Conservation (phyloP, 2,888 invertebrate genomes). For the Acanthoscelides obtectus region DNA sequence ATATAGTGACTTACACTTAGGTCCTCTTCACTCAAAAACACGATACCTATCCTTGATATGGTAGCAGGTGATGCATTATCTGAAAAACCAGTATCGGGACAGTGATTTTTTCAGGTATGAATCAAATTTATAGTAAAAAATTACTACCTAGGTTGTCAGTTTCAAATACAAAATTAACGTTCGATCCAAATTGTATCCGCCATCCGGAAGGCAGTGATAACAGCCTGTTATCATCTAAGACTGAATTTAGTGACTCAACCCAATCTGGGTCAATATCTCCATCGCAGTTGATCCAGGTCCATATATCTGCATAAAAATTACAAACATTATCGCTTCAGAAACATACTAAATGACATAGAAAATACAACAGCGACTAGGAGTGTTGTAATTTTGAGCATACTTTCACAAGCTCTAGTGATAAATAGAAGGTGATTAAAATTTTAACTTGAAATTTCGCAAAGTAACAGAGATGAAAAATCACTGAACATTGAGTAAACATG, state of each 20-base stretch:
- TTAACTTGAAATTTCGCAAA: too few species aligned
- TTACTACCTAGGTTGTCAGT: constrained; percentile 48
- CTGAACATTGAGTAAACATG: too few species aligned
- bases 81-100: constrained; percentile 34
- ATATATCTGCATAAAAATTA: constrained; percentile 52
- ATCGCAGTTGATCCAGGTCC: constrained; percentile 94
- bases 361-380: too few species aligned
- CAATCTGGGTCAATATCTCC: constrained; percentile 99
- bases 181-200: constrained; percentile 88
- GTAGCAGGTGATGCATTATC: constrained; percentile 92
- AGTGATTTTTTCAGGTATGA: too few species aligned
- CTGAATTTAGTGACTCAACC: constrained; percentile 98
- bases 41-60: constrained; percentile 94
- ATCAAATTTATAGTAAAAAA: too few species aligned
- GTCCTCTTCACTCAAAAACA: constrained; percentile 79
- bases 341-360: too few species aligned
- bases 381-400: too few species aligned
- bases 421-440: too few species aligned
- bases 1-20: constrained; percentile 59
- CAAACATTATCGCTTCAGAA: too few species aligned
- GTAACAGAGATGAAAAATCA: too few species aligned
- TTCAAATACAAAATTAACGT: constrained; percentile 96
- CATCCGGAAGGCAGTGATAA: constrained; percentile 93
- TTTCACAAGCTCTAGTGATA: too few species aligned
- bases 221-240: constrained; percentile 94